These are phyloP conservation scores for Ceramica pisi DNA, from an alignment of 2,888 invertebrate species.

Conservation along the genomic window DNA sequence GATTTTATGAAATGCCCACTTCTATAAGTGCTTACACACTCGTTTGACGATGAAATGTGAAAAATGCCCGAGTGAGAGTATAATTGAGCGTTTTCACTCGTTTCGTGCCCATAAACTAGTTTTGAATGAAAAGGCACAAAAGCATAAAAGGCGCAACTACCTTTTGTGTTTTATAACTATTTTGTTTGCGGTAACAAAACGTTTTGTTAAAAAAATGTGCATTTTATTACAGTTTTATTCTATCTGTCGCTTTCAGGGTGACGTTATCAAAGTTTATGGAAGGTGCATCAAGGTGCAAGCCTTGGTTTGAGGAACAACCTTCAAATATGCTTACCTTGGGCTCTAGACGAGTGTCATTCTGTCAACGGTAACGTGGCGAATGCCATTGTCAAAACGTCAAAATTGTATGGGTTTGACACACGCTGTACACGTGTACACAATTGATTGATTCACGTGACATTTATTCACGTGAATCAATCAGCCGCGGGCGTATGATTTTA, in stretches of 20 bases:
- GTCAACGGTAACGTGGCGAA: too few relatives aligned
- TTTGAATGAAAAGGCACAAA: slow-evolving; percentile 42
- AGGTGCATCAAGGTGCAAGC: slow-evolving; percentile 24
- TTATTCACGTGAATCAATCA: too few relatives aligned
- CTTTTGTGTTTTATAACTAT: slow-evolving; percentile 38
- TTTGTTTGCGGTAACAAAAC: slow-evolving; percentile 34
- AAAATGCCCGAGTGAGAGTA: slow-evolving; percentile 30
- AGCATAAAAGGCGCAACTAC: slow-evolving; percentile 19
- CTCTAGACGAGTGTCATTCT: too few relatives aligned
- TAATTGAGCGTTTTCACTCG: slow-evolving; percentile 38
- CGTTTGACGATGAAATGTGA: slow-evolving; percentile 48
- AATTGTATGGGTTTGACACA: too few relatives aligned
- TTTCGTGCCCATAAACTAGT: slow-evolving; percentile 35
- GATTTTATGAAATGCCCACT: slow-evolving; percentile 53
- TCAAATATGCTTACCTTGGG: slow-evolving; percentile 11
- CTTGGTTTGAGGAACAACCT: slow-evolving; percentile 18
- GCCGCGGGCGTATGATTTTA: too few relatives aligned
- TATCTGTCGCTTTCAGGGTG: not conserved
- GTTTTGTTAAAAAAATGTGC: slow-evolving; percentile 13
- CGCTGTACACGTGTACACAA: too few relatives aligned
- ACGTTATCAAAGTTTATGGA: not conserved
- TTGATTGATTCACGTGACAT: too few relatives aligned
- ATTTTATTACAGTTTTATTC: slow-evolving; percentile 7
- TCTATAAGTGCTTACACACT: slow-evolving; percentile 35
- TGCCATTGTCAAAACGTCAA: too few relatives aligned